Base-by-base conservation (phyloP, 1,140 invertebrate species). In the Drosophila equinoxialis region DNA sequence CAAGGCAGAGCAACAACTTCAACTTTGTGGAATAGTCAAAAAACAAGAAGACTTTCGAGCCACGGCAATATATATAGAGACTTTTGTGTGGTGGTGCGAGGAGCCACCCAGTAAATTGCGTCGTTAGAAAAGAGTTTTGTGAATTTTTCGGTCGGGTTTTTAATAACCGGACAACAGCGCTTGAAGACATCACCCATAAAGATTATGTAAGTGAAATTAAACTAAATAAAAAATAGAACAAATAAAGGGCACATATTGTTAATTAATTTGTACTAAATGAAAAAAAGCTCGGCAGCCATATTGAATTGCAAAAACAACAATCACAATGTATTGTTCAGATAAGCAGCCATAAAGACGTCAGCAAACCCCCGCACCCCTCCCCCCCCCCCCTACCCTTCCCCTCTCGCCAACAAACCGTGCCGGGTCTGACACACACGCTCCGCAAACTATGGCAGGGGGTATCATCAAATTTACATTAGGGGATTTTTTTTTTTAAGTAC, bases 51-150 rank as follows among this genome's bases (percentile, higher is more conserved):
- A 45, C 66, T 68, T 65, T 41, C 55, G 33, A 77, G 75, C 66
- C 79, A 86, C 82, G 79, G 83, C 77, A 68, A 68, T n/a, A 67
- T 64, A 33, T 48, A 55, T 74, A 65, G 20, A 66, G 41, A 73
- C 67, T 72, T 42, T 23, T 59, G 57, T 74, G 84, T 68, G 84
- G 84, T 87, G 84, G 84, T 89, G 70, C 66, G 48, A 77, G 74
- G 71, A 78, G 59, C 84, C 84, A 87, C 84, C 84, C 68, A 87
- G 70, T 57, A 61, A 77, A 89, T 58, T 87, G 84, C 79, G 83
- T 66, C 69, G 70, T 63, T 59, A 68, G 63, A 30, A 68, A 73
- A 64, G 8, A 20, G 30, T 42, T 65, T 73, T 82, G 79, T 86
- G 79, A 57, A 62, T 60, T 68, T 76, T 68, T 66, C 67, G 83